These are phyloP conservation scores for Zele albiditarsus DNA, from an alignment of 2,888 invertebrate genomes.

Conservation along the genomic window DNA sequence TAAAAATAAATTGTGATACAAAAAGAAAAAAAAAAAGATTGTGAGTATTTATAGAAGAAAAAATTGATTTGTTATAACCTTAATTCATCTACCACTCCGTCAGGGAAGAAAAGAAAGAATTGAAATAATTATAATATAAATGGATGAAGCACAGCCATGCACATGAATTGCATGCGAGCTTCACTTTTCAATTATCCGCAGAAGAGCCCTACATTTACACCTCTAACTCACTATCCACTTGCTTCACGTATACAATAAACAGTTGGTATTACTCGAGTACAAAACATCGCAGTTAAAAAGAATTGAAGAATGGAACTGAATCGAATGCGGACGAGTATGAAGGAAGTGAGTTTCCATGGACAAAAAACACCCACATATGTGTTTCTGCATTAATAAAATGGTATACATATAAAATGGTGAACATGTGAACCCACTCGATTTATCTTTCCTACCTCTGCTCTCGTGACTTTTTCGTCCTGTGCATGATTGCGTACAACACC, in stretches of 20 bases:
- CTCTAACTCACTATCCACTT: too few relatives aligned
- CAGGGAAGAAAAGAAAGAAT: too few relatives aligned
- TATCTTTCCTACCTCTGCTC: background rate
- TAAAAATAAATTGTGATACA: background rate
- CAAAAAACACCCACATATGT: background rate
- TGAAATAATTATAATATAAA: background rate
- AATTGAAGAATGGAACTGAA: background rate
- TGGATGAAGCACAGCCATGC: background rate
- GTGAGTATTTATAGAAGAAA: too few relatives aligned
- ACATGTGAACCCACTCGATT: background rate
- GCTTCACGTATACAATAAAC: background rate
- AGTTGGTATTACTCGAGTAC: background rate
- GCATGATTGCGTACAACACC: constrained; percentile 29
- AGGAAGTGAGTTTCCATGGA: background rate
- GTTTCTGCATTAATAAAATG: background rate
- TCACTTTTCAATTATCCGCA: background rate
- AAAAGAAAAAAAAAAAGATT: background rate
- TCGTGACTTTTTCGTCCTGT: background rate
- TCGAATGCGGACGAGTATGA: background rate
- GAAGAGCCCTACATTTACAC: background rate
- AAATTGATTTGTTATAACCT: background rate
- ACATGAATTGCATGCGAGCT: background rate
- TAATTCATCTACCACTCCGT: too few relatives aligned
- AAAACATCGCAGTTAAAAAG: background rate
- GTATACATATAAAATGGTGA: too few relatives aligned